Evolutionary conservation across 30 jellyfish, hydroid and myxozoan genomes (phyloP), one percentile per base, ranked within the genome.

Genomic region (Aurelia coerulea): DNA sequence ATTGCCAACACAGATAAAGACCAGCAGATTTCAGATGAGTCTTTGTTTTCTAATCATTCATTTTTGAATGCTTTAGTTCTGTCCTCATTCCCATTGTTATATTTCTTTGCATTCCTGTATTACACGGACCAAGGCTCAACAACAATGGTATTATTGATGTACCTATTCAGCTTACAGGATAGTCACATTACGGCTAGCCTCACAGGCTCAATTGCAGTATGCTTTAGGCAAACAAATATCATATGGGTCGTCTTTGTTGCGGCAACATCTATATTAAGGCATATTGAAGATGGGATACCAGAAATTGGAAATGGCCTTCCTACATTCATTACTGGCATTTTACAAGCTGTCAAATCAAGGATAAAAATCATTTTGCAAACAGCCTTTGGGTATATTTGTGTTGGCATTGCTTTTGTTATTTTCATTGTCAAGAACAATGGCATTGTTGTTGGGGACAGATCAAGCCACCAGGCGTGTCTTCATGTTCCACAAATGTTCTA

Each of bases 121-220:
- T 95, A 95, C 78, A 95, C 99, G 54, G 99, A 95, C 87, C 97
- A 80, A 69, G 99, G 99, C 69, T 95, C 99, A 2, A 85, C 97
- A 12, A 49, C 84, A 17, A 81, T 84, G 88, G 99, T 95, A 1
- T 79, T 89, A 17, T 19, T 86, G 13, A 73, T 80, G 62, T 95
- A 95, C 56, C 80, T 65, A 81, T 74, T 80, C 56, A 79, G 95
- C 46, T 81, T 89, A 13, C 76, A 79, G 32, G 90, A 83, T 0
- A 64, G 79, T 59, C 96, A 95, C 75, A 7, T 68, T 4, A 74
- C 81, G 8, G 88, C 99, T 15, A 95, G 97, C 2, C 54, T 81
- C 17, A 62, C 90, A 12, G 97, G 99, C 10, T 88, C 81, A 7
- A 90, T 86, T 13, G 97, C 99, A 2, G 79, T 95, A 18, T 67